These are phyloP conservation scores for Lepidurus couesii DNA, from an alignment of 1,140 invertebrate genomes.

Conservation along the genomic window DNA sequence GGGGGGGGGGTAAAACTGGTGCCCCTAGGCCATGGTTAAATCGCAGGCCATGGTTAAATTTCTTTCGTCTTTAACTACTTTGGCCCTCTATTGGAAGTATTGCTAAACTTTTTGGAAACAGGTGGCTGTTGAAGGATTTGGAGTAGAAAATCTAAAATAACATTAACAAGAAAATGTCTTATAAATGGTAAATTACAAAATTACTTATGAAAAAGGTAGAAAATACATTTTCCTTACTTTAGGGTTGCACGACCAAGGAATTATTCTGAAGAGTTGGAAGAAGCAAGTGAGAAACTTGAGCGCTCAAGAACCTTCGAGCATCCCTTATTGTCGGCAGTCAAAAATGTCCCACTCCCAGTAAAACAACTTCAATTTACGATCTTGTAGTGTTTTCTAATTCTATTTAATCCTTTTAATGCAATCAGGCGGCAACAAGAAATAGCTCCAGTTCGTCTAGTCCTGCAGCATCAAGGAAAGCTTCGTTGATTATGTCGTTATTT, in stretches of 20 bases:
- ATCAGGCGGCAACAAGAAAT: neutral
- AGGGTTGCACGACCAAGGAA: neutral
- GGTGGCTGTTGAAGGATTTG: too few relatives aligned
- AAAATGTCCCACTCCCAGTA: neutral
- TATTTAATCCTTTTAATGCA: too few relatives aligned
- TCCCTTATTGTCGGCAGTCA: neutral
- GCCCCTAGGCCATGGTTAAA: too few relatives aligned
- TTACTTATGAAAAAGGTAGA: neutral
- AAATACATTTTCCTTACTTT: neutral
- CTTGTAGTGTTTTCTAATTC: neutral
- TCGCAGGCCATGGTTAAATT: too few relatives aligned
- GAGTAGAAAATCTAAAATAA: too few relatives aligned
- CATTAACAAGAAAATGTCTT: neutral
- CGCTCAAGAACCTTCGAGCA: neutral
- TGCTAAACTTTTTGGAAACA: too few relatives aligned
- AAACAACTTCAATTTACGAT: neutral
- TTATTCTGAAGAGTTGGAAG: neutral
- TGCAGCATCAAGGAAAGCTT: neutral
- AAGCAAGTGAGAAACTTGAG: neutral
- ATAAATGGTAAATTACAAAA: neutral
- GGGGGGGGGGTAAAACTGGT: too few relatives aligned
- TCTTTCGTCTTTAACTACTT: too few relatives aligned
- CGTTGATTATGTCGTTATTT: slow-evolving; percentile 34
- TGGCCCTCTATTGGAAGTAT: too few relatives aligned
- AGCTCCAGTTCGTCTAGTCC: slow-evolving; percentile 7